Evolutionary conservation across 2,888 invertebrate genomes (phyloP).

Genomic region (Nomada lathburiana): DNA sequence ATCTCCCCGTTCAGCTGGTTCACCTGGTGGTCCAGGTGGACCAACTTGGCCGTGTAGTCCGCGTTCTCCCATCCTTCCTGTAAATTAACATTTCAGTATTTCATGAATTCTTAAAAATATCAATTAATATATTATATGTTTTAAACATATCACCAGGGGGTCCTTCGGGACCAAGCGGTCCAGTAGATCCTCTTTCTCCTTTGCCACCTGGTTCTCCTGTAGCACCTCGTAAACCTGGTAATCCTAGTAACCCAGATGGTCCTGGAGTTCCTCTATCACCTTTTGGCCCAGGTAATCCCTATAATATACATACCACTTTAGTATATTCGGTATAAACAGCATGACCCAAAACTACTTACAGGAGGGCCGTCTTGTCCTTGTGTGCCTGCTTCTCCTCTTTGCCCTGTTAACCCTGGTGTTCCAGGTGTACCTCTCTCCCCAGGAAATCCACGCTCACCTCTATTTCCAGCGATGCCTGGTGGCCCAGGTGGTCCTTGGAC

Average conservation of each 20-base stretch:
- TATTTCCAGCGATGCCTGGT: slow-evolving; percentile 86
- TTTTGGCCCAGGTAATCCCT: slow-evolving; percentile 89
- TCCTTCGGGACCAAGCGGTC: slow-evolving; percentile 91
- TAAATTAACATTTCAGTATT: slow-evolving; percentile 10
- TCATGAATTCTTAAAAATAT: background rate
- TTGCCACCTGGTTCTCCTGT: slow-evolving; percentile 90
- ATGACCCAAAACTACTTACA: slow-evolving; percentile 82
- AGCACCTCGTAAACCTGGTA: slow-evolving; percentile 89
- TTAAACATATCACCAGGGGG: slow-evolving; percentile 86
- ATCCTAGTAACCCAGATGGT: slow-evolving; percentile 89
- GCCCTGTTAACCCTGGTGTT: slow-evolving; percentile 88
- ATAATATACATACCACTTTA: background rate
- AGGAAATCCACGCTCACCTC: slow-evolving; percentile 89
- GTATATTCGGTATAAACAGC: background rate
- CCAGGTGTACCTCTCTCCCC: slow-evolving; percentile 91
- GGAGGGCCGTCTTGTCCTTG: slow-evolving; percentile 90
- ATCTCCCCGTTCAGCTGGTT: slow-evolving; percentile 92
- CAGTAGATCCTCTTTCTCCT: slow-evolving; percentile 90
- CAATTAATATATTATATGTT: background rate
- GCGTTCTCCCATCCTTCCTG: slow-evolving; percentile 90
- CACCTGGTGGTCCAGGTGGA: slow-evolving; percentile 91
- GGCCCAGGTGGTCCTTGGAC: slow-evolving; percentile 88
- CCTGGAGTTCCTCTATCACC: slow-evolving; percentile 91
- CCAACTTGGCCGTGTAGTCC: slow-evolving; percentile 92
- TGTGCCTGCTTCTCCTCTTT: slow-evolving; percentile 88